phyloP scores from a whole-genome alignment of 2,888 invertebrate species.

The Platycheirus albimanus region DNA sequence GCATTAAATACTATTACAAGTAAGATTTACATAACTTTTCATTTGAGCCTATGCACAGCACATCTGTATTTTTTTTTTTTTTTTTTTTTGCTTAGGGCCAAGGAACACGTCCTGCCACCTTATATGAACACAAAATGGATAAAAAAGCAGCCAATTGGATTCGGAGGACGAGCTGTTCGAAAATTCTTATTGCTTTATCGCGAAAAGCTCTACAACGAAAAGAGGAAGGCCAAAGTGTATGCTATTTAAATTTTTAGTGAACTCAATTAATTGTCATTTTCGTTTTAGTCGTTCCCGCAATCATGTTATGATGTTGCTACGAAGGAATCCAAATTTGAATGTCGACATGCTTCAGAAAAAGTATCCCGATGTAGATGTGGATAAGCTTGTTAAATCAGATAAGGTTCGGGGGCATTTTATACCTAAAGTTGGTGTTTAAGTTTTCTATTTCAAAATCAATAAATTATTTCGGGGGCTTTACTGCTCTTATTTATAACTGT shows the following conservation, averaged over 20 bases:
- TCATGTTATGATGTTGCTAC: conserved; percentile 88
- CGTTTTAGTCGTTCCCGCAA: conserved; percentile 85
- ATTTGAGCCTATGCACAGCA: too few relatives aligned
- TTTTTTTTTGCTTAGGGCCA: conserved; percentile 80
- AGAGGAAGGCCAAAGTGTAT: conserved; percentile 85
- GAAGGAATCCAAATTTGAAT: conserved; percentile 90
- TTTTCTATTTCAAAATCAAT: conserved; percentile 59
- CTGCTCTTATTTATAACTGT: too few relatives aligned
- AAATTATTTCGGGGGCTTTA: too few relatives aligned
- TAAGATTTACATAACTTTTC: too few relatives aligned
- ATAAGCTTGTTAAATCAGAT: conserved; percentile 85
- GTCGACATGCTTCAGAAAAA: conserved; percentile 87
- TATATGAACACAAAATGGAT: conserved; percentile 87
- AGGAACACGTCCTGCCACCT: conserved; percentile 87
- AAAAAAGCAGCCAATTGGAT: conserved; percentile 84
- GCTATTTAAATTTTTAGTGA: conserved; percentile 63
- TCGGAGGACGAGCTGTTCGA: conserved; percentile 85
- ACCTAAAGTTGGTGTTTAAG: conserved; percentile 80
- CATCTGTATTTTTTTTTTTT: too few relatives aligned
- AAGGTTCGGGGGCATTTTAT: conserved; percentile 86
- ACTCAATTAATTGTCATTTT: conserved; percentile 31
- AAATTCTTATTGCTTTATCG: conserved; percentile 86
- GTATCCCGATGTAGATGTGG: conserved; percentile 90
- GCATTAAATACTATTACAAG: conserved; percentile 85
- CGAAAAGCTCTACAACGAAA: conserved; percentile 86